phyloP scores from a whole-genome alignment of 92 coral and sea anemone species.

The Bergia puertoricense region DNA sequence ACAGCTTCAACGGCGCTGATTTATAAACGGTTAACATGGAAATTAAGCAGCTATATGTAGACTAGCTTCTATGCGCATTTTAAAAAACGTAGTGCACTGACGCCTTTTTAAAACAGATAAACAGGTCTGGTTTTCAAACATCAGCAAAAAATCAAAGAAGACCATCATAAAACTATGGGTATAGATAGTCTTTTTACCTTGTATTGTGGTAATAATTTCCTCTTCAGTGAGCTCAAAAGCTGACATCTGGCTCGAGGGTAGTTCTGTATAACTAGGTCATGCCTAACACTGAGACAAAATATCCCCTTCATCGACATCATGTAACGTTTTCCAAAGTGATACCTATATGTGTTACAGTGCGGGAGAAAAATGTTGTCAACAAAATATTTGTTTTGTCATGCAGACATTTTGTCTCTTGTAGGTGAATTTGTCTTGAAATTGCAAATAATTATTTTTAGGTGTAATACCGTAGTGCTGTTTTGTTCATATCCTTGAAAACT shows the following conservation, averaged over 20 bases:
- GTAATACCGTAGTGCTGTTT: too few species aligned
- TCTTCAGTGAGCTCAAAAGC: neutral
- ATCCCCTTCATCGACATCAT: neutral
- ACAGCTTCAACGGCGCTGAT: too few species aligned
- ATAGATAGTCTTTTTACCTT: neutral
- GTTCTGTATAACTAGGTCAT: neutral
- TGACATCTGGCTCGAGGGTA: neutral
- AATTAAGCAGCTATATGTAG: too few species aligned
- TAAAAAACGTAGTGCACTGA: too few species aligned
- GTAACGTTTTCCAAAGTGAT: neutral
- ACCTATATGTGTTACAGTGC: neutral
- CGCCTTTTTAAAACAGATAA: too few species aligned
- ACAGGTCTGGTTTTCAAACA: neutral
- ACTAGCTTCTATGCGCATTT: too few species aligned
- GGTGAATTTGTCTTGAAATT: too few species aligned
- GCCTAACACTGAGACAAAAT: neutral
- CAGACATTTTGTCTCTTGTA: neutral
- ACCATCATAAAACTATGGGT: too few species aligned
- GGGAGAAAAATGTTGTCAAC: neutral
- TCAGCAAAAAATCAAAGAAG: neutral
- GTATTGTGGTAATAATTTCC: neutral
- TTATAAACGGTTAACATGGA: too few species aligned
- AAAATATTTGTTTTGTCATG: too few species aligned
- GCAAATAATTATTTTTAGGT: too few species aligned
- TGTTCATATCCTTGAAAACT: too few species aligned